Conservation (phyloP, 2,888 invertebrate species). For the Argyresthia goedartella region DNA sequence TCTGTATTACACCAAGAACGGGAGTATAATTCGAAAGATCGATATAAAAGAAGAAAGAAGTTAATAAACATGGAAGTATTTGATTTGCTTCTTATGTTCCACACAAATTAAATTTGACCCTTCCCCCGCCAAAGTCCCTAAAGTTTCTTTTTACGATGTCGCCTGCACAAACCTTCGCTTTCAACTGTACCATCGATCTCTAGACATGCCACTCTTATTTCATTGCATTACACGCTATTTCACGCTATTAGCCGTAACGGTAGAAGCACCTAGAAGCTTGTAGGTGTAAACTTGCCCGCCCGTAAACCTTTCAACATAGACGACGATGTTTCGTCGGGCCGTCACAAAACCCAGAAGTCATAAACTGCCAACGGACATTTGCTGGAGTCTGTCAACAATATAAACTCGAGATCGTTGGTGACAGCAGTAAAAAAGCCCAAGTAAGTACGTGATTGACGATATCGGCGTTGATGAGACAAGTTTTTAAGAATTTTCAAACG, state of each 20-base stretch:
- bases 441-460: not conserved
- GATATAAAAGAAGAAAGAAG: not conserved
- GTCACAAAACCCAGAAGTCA: conserved; percentile 24
- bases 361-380: conserved; percentile 36
- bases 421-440: not conserved
- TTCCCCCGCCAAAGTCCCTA: conserved; percentile 26
- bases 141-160: conserved; percentile 5
- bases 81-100: conserved; percentile 1
- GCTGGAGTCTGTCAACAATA: conserved; percentile 43
- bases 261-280: too few relatives aligned
- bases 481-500: too few relatives aligned
- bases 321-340: conserved; percentile 33
- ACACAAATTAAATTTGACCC: conserved; percentile 12
- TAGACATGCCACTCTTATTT: too few relatives aligned
- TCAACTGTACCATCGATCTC: too few relatives aligned
- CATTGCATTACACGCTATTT: too few relatives aligned
- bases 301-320: conserved; percentile 42
- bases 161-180: not conserved
- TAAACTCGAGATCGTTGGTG: conserved; percentile 27
- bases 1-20: too few relatives aligned
- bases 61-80: not conserved
- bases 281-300: conserved; percentile 1
- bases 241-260: too few relatives aligned
- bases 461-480: too few relatives aligned
- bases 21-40: not conserved